phyloP scores from a whole-genome alignment of 2,888 invertebrate species.

The Torymus auratus region DNA sequence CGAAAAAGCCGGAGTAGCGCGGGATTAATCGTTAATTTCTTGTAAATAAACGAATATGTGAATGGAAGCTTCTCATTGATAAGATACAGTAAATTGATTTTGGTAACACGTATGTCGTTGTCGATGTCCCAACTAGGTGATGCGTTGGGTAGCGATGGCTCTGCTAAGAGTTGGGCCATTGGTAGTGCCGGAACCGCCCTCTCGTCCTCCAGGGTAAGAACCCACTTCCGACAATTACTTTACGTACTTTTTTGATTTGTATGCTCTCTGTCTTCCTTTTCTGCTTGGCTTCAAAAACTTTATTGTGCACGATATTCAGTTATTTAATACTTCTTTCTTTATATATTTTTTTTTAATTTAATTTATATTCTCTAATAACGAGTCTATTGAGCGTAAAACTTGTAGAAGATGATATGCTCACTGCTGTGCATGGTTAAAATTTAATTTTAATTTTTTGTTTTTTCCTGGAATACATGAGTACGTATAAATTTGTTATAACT shows the following conservation, averaged over 20 bases:
- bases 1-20: neutral
- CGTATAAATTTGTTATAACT: constrained; percentile 12
- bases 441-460: constrained; percentile 42
- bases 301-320: constrained; percentile 71
- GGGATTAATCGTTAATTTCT: neutral
- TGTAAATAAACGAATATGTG: constrained; percentile 50
- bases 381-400: constrained; percentile 62
- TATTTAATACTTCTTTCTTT: constrained; percentile 29
- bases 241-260: constrained; percentile 66
- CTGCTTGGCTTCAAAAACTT: constrained; percentile 74
- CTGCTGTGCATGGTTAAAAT: constrained; percentile 58
- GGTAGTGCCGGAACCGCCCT: constrained; percentile 77
- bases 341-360: constrained; percentile 61
- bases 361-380: constrained; percentile 51
- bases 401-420: constrained; percentile 62
- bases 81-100: constrained; percentile 64
- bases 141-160: constrained; percentile 77
- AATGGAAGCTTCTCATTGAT: constrained; percentile 44
- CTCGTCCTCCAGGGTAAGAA: constrained; percentile 82
- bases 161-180: constrained; percentile 77
- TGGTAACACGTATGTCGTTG: constrained; percentile 75
- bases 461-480: constrained; percentile 25
- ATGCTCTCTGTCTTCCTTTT: constrained; percentile 73
- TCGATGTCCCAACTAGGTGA: constrained; percentile 76
- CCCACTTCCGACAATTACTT: constrained; percentile 75